phyloP scores from a whole-genome alignment of 2,797 vertebrate species.

The Sandelia bainsii region DNA sequence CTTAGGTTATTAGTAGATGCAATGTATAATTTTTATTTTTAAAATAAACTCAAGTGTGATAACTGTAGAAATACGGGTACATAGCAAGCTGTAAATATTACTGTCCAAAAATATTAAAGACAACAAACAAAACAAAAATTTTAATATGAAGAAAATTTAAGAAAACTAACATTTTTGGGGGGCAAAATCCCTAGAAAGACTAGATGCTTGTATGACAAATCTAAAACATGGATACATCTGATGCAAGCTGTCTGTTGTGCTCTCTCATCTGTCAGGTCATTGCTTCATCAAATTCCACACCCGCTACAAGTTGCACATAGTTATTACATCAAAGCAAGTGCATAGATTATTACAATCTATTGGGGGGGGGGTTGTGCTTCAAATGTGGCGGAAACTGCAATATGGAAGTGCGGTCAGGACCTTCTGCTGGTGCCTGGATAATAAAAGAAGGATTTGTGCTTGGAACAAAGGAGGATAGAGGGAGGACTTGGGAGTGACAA shows the following conservation, averaged over 20 bases:
- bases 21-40: conserved; percentile 12
- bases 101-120: background rate
- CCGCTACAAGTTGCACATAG: conserved; percentile 74
- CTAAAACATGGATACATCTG: conserved; percentile 37
- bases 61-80: background rate
- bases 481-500: conserved; percentile 58
- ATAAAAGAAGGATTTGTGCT: conserved; percentile 83
- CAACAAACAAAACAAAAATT: background rate
- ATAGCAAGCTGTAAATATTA: background rate
- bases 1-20: conserved; percentile 45
- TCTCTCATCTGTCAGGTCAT: conserved; percentile 64
- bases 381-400: conserved; percentile 75
- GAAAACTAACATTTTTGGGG: background rate
- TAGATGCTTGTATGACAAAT: conserved; percentile 28
- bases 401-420: conserved; percentile 82
- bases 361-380: conserved; percentile 63
- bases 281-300: conserved; percentile 73
- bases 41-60: background rate
- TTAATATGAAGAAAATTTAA: background rate
- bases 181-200: conserved; percentile 14
- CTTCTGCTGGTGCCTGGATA: conserved; percentile 75
- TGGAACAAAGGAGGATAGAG: conserved; percentile 74
- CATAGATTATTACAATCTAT: conserved; percentile 77
- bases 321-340: conserved; percentile 82
- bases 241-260: conserved; percentile 38